Percentiles rank a stretch among this genome's conserved stretches.
Conservation (phyloP, 1,140 invertebrate genomes). For the Leptinotarsa undecemlineata region DNA sequence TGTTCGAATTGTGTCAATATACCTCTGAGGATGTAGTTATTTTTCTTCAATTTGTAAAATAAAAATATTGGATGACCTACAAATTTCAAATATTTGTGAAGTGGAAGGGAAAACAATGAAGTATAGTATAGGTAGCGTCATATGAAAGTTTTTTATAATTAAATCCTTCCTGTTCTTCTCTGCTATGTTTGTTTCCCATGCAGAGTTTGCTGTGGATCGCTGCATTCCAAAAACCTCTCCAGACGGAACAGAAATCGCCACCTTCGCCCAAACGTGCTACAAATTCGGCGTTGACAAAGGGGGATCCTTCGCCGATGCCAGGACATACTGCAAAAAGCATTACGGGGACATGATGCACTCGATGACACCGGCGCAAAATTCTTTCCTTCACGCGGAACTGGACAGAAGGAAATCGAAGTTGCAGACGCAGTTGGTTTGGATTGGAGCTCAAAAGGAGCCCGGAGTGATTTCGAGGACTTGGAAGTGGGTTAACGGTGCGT, state of each 20-base stretch:
- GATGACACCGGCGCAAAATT: conserved; percentile 69
- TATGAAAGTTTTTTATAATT: too few relatives aligned
- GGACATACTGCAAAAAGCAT: conserved; percentile 72
- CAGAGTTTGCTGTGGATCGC: conserved; percentile 80
- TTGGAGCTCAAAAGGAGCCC: conserved; percentile 86
- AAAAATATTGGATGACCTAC: too few relatives aligned
- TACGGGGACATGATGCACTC: conserved; percentile 83
- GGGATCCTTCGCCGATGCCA: conserved; percentile 78
- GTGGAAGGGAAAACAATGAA: too few relatives aligned
- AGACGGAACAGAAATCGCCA: conserved; percentile 73
- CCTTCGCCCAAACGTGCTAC: conserved; percentile 86
- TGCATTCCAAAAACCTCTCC: conserved; percentile 71
- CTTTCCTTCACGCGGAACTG: conserved; percentile 78
- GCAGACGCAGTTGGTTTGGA: conserved; percentile 87
- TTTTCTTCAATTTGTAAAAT: too few relatives aligned
- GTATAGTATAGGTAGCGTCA: too few relatives aligned
- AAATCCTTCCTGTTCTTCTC: too few relatives aligned
- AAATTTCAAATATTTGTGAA: too few relatives aligned
- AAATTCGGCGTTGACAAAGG: conserved; percentile 83
- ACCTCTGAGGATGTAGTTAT: too few relatives aligned
- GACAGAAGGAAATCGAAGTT: conserved; percentile 76
- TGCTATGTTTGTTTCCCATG: too few relatives aligned
- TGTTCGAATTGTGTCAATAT: too few relatives aligned
- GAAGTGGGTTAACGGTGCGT: conserved; percentile 86
- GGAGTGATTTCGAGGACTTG: conserved; percentile 79